phyloP scores from a whole-genome alignment of 2,888 invertebrate genomes.

The Thyatira batis region DNA sequence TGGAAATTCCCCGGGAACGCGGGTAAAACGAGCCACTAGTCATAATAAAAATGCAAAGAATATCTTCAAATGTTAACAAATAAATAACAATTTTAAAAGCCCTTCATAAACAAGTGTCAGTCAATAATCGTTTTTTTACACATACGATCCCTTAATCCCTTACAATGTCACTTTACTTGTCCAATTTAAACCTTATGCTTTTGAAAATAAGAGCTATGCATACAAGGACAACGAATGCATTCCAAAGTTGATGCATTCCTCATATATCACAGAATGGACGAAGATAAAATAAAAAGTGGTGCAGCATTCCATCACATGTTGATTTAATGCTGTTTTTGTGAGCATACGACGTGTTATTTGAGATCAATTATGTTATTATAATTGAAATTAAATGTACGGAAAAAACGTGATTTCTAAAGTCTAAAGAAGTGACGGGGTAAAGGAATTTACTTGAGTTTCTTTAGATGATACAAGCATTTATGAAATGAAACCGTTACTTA shows the following conservation, averaged over 20 bases:
- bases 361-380: not conserved
- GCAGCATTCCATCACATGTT: conserved; percentile 33
- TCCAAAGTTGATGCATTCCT: conserved; percentile 5
- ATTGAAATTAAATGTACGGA: not conserved
- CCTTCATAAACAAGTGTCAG: not conserved
- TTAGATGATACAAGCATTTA: too few relatives aligned
- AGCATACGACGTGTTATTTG: conserved; percentile 15
- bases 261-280: conserved; percentile 7
- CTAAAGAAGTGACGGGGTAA: too few relatives aligned
- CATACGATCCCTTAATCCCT: not conserved
- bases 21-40: too few relatives aligned
- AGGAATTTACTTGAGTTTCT: too few relatives aligned
- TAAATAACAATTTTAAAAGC: not conserved
- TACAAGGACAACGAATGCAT: conserved; percentile 12
- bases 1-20: too few relatives aligned
- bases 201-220: not conserved
- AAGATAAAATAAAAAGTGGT: conserved; percentile 31
- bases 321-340: conserved; percentile 27
- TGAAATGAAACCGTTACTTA: too few relatives aligned
- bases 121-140: not conserved
- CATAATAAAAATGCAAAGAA: too few relatives aligned
- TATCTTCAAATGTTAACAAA: not conserved
- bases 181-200: not conserved
- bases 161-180: not conserved
- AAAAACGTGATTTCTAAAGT: too few relatives aligned